Percentiles rank a stretch among this genome's conserved stretches.
Evolutionary conservation across 2,113 vertebrate genomes (phyloP).

Genomic region (Rhea americana): DNA sequence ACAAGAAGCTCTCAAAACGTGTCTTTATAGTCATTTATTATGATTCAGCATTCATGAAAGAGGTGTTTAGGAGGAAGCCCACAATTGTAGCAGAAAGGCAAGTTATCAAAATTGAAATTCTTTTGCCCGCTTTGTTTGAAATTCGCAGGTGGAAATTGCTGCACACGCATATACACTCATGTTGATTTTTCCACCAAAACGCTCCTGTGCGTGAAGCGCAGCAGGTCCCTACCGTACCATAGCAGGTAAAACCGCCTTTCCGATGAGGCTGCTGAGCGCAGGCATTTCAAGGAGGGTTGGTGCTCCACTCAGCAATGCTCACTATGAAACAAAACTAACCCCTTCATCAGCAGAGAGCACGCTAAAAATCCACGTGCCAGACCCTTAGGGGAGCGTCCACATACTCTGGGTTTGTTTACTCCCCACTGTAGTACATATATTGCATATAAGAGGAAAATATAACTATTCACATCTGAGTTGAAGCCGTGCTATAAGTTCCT

Average conservation of each 20-base stretch:
- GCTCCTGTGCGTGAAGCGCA: neutral
- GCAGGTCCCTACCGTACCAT: neutral
- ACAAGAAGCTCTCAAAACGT: neutral
- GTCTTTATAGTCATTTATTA: neutral
- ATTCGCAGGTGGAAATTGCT: neutral
- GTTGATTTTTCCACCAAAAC: neutral
- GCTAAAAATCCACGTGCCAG: neutral
- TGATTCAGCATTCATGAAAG: neutral
- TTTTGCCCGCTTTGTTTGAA: neutral
- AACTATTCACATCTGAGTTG: neutral
- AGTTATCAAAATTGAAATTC: neutral
- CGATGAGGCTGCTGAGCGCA: neutral
- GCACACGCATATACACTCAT: neutral
- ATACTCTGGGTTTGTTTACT: neutral
- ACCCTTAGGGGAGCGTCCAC: neutral
- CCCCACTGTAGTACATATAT: rapidly evolving
- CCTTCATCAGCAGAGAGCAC: neutral
- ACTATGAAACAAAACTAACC: neutral
- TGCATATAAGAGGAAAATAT: neutral
- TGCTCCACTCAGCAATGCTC: neutral
- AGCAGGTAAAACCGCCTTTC: neutral
- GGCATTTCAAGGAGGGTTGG: neutral
- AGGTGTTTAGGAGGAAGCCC: neutral
- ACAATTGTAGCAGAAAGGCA: neutral
- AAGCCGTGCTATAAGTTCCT: neutral